A percentile compares a stretch with the other conserved stretches of the same genome.
phyloP scores from a whole-genome alignment of 2,888 invertebrate species.

The Standfussiana lucernea region DNA sequence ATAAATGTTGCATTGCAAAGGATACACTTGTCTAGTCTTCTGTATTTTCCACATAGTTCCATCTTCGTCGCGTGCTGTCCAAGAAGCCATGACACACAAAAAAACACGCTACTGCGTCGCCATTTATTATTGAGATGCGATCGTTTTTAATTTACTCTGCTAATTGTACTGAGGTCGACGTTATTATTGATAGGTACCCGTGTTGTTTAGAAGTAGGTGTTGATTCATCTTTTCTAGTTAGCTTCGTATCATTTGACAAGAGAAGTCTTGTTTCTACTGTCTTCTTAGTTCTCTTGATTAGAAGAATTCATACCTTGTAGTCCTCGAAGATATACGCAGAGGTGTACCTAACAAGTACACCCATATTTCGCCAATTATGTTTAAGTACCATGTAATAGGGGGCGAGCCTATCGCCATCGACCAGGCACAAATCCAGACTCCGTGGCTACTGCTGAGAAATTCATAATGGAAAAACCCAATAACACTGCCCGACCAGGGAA shows the following conservation, averaged over 20 bases:
- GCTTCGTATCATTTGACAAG: not conserved
- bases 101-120: slow-evolving; percentile 39
- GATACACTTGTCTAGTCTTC: not conserved
- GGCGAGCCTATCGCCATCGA: too few relatives aligned
- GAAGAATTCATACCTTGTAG: too few relatives aligned
- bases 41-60: not conserved
- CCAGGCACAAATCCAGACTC: too few relatives aligned
- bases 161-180: slow-evolving; percentile 31
- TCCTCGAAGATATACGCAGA: too few relatives aligned
- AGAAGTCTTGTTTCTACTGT: too few relatives aligned
- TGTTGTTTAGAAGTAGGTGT: not conserved
- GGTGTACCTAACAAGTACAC: too few relatives aligned
- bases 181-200: slow-evolving; percentile 20
- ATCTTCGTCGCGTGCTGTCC: slow-evolving; percentile 49
- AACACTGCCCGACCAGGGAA: too few relatives aligned
- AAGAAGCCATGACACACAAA: slow-evolving; percentile 60
- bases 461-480: too few relatives aligned
- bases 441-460: too few relatives aligned
- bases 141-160: slow-evolving; percentile 35
- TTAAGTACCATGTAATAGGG: too few relatives aligned
- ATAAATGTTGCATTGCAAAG: too few relatives aligned
- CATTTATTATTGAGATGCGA: slow-evolving; percentile 40
- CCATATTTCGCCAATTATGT: too few relatives aligned
- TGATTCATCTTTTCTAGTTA: not conserved
- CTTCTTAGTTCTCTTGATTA: not conserved